Base-by-base conservation (phyloP, 1,140 invertebrate species). In the Platyscapa corneri region DNA sequence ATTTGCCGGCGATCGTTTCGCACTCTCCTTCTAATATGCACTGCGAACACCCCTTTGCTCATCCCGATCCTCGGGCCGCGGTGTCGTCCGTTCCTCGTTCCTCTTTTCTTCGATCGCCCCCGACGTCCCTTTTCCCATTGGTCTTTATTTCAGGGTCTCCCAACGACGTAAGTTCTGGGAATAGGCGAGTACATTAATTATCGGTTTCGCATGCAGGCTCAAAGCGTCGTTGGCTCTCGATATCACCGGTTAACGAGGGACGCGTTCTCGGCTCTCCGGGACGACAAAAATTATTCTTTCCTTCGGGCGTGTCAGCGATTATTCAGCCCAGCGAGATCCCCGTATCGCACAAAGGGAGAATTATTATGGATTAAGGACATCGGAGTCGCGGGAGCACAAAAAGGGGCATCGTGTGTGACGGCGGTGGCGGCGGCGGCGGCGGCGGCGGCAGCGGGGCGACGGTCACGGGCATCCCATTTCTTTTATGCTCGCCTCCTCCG, bases 401-500 rank as follows among this genome's bases (percentile, higher is more conserved):
- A 70, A 70, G 20, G 65, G 65, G 46, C 39, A 82, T 70, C 34
- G 46, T 12, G 42, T 77, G 42, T 34, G 70, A 74, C 32, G 67
- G 34, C 27, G n/a, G n/a, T n/a, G n/a, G n/a, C n/a, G n/a, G n/a
- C n/a, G n/a, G n/a, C 70, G 70, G n/a, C 37, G 70, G 70, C 42
- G 37, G 42, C 70, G 70, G 70, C n/a, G 64, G 30, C 67, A 34
- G 16, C 18, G 14, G 32, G 34, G 32, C 70, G 70, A 42, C 37
- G 70, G 70, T 74, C 70, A 74, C 70, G 70, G 70, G 70, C 80
- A 83, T 83, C 82, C 74, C 82, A 83, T 83, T 83, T 83, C 82
- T 83, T 83, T 83, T 83, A 53, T 84, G 46, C 87, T 83, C 87
- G 81, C 85, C 88, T 81, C 89, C 87, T 88, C 86, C 86, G 85